Evolutionary conservation across 23 tunicate species (phyloP).

Genomic region (Styela plicata): DNA sequence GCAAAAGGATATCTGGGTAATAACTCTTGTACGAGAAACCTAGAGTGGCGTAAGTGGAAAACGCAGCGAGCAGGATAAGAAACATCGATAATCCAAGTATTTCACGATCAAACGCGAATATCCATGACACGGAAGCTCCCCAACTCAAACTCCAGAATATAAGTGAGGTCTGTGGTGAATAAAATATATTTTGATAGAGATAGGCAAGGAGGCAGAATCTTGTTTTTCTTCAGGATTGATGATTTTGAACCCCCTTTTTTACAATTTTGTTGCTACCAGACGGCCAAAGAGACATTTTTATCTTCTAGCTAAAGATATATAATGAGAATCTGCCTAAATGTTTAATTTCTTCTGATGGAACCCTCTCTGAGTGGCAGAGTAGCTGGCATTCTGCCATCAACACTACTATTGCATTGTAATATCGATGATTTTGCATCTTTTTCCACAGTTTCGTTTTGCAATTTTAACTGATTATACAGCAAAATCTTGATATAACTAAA

Average conservation of each 20-base stretch:
- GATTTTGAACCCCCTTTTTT: too few relatives aligned
- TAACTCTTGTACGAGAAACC: slow-evolving; percentile 48
- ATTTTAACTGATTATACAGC: too few relatives aligned
- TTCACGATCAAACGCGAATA: slow-evolving; percentile 77
- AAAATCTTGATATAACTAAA: neutral
- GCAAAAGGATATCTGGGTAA: neutral
- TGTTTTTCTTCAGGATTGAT: too few relatives aligned
- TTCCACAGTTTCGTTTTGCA: too few relatives aligned
- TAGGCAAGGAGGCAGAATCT: neutral
- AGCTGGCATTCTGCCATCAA: too few relatives aligned
- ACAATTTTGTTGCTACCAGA: too few relatives aligned
- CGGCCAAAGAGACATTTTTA: too few relatives aligned
- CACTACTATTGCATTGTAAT: too few relatives aligned
- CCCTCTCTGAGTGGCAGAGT: too few relatives aligned
- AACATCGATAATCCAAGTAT: slow-evolving; percentile 45
- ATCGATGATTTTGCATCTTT: too few relatives aligned
- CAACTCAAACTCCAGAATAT: slow-evolving; percentile 36
- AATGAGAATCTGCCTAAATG: neutral
- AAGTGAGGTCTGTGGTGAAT: slow-evolving; percentile 38
- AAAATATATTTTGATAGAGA: neutral
- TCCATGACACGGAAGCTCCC: slow-evolving; percentile 47
- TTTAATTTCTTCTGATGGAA: too few relatives aligned
- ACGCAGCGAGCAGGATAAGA: slow-evolving; percentile 34
- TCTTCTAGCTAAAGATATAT: neutral
- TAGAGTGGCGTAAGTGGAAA: slow-evolving; percentile 37